A percentile compares a stretch with the other conserved stretches of the same genome.
Evolutionary conservation across 2,888 invertebrate species (phyloP).

Genomic region (Cheiracanthium punctorium): DNA sequence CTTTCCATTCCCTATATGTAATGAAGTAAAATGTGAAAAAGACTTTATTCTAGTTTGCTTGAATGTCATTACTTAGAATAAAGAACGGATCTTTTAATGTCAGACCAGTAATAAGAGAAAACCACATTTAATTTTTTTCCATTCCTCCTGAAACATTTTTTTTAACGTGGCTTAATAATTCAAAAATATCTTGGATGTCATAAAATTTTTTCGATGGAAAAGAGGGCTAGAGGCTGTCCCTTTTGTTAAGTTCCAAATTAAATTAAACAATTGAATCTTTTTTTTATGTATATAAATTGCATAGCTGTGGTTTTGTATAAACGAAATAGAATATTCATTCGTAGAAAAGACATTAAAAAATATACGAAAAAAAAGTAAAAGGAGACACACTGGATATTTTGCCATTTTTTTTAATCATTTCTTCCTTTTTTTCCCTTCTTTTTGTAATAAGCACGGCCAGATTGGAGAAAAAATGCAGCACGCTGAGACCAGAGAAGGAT

Average conservation of each 20-base stretch:
- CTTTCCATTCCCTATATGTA: too few relatives aligned
- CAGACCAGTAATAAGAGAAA: not conserved
- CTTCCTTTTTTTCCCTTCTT: not conserved
- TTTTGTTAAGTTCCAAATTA: not conserved
- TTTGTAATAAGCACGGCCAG: not conserved
- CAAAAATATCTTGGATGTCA: not conserved
- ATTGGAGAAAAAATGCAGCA: not conserved
- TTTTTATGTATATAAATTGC: not conserved
- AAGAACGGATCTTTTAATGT: not conserved
- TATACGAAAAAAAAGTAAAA: not conserved
- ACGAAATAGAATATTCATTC: not conserved
- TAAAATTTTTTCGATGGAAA: not conserved
- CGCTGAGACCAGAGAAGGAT: not conserved
- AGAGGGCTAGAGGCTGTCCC: not conserved
- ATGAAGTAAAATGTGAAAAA: too few relatives aligned
- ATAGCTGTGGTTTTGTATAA: not conserved
- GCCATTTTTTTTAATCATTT: not conserved
- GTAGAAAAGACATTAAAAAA: not conserved
- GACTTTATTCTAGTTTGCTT: not conserved
- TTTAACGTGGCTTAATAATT: not conserved
- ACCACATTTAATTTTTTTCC: not conserved
- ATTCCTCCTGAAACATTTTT: not conserved
- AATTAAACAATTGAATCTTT: slow-evolving; percentile 2
- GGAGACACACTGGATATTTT: not conserved
- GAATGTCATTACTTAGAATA: not conserved